phyloP scores from a whole-genome alignment of 2,888 invertebrate genomes.

The Megastigmus dorsalis region DNA sequence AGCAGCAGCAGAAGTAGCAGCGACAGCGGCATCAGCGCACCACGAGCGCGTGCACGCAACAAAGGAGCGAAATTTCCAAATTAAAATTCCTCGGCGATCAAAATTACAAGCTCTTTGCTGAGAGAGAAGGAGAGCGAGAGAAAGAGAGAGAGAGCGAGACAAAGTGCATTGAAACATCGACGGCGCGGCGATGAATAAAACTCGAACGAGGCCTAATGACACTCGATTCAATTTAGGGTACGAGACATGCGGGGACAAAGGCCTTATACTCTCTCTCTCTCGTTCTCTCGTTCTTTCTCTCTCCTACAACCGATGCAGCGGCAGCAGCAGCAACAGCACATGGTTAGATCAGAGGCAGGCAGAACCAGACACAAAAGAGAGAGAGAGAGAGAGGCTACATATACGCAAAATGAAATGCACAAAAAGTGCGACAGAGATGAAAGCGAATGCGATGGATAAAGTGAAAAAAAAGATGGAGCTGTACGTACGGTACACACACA shows the following conservation, averaged over 20 bases:
- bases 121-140: not conserved
- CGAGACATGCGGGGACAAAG: constrained; percentile 52
- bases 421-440: constrained; percentile 27
- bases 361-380: constrained; percentile 22
- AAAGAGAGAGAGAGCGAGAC: not conserved
- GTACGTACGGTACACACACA: constrained; percentile 18
- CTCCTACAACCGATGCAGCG: constrained; percentile 24
- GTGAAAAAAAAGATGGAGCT: constrained; percentile 27
- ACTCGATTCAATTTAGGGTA: constrained; percentile 49
- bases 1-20: no score
- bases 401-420: constrained; percentile 18
- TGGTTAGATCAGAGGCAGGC: constrained; percentile 11
- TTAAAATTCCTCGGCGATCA: constrained; percentile 45
- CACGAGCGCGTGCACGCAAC: not conserved
- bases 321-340: constrained; percentile 6
- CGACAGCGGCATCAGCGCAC: no score
- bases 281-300: constrained; percentile 22
- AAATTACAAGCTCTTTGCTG: constrained; percentile 18
- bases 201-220: constrained; percentile 48
- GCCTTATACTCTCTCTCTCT: no score
- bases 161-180: constrained; percentile 13
- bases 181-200: constrained; percentile 26
- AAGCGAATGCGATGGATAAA: constrained; percentile 42
- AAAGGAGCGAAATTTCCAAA: constrained; percentile 13
- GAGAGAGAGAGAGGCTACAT: constrained; percentile 28